phyloP scores from a whole-genome alignment of 1,140 invertebrate species.

The Globodera rostochiensis region DNA sequence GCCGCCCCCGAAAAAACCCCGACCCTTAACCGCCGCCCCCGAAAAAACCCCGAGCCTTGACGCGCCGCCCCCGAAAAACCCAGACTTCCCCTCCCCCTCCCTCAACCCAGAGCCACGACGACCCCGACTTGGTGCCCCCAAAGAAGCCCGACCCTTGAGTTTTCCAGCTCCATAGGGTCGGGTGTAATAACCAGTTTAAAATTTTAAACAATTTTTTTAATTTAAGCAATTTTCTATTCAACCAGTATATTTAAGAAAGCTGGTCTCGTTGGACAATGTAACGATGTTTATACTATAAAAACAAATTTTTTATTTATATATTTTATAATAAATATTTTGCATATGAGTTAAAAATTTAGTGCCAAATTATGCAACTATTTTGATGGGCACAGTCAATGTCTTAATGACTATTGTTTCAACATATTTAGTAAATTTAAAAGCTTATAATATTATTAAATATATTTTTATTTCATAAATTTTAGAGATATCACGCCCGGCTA shows the following conservation, averaged over 20 bases:
- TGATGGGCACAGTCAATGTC: slow-evolving; percentile 84
- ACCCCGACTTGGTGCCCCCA: too few relatives aligned
- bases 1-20: too few relatives aligned
- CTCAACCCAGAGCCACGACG: neutral
- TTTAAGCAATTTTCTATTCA: slow-evolving; percentile 81
- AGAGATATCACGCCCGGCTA: too few relatives aligned
- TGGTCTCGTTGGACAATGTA: slow-evolving; percentile 81
- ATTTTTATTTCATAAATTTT: slow-evolving; percentile 12
- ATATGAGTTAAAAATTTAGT: slow-evolving; percentile 50
- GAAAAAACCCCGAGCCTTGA: too few relatives aligned
- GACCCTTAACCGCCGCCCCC: too few relatives aligned
- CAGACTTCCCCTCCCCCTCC: too few relatives aligned
- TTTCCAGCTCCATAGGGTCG: too few relatives aligned
- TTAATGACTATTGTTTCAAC: slow-evolving; percentile 83
- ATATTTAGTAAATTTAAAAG: slow-evolving; percentile 70
- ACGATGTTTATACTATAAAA: neutral
- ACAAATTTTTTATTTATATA: neutral
- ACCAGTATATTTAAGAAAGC: slow-evolving; percentile 79
- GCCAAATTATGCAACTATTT: slow-evolving; percentile 84
- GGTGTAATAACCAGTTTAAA: too few relatives aligned
- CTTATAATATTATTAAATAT: too few relatives aligned
- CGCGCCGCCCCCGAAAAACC: too few relatives aligned
- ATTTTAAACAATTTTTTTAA: too few relatives aligned
- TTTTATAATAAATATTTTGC: neutral
- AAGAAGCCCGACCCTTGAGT: too few relatives aligned